Evolutionary conservation across 2,113 vertebrate genomes (phyloP), one percentile per base, ranked within the genome.

Genomic region (Gnathonemus longibarbis): DNA sequence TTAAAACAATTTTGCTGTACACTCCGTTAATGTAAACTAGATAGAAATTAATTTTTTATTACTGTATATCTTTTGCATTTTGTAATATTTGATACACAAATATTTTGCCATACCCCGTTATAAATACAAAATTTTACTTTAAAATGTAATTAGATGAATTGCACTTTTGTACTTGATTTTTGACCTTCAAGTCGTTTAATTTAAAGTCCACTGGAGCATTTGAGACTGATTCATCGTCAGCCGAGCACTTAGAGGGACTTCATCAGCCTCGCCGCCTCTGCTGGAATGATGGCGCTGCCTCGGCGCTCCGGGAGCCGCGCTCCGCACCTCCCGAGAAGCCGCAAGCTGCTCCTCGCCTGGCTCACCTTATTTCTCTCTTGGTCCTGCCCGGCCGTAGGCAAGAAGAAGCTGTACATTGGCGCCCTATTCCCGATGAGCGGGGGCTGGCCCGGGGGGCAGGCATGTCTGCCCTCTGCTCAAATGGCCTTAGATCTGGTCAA

Each of bases 401-500:
- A 98, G 95, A 97, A 97, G 95, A 97, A 97, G 90, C 97, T 98
- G 92, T 97, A 98, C 96, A 97, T 98, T 94, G 97, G 97, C 89
- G 97, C 97, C 49, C 96, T 98, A 93, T 98, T 98, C 94, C 97
- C 97, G 77, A 98, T 98, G 97, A 98, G 97, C 91, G 97, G 97
- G 3, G 97, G 97, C 91, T 98, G 97, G 97, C 97, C 97, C 0
- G 97, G 97, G 66, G 97, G 97, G 8, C 97, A 98, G 95, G 97
- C 97, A 87, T 98, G 97, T 91, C 96, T 97, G 89, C 97, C 97
- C 87, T 95, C 97, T 56, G 97, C 97, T 86, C 96, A 97, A 95
- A 98, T 98, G 97, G 97, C 97, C 58, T 94, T 98, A 94, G 97
- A 98, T 92, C 95, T 98, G 94, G 97, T 98, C 90, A 98, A 98